A percentile compares a stretch with the other conserved stretches of the same genome.
Conservation (phyloP, 2,888 invertebrate species). For the Chorisops tibialis region DNA sequence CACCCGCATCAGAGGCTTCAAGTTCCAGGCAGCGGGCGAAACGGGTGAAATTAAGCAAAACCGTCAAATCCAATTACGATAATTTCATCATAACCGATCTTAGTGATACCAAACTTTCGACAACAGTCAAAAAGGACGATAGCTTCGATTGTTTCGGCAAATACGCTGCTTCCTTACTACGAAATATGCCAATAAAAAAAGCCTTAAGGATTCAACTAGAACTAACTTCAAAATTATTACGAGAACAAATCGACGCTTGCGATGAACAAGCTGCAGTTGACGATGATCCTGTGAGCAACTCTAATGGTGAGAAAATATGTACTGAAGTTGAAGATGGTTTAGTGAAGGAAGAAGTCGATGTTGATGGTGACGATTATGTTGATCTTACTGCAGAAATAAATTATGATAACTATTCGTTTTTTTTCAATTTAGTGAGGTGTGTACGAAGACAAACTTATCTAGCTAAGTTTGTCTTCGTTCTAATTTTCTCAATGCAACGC, state of each 20-base stretch:
- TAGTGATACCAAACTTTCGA: background rate
- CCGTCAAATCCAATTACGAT: background rate
- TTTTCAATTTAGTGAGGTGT: slow-evolving; percentile 2
- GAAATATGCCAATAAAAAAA: background rate
- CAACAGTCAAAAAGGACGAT: background rate
- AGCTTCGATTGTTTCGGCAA: slow-evolving; percentile 14
- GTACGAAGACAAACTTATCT: no score
- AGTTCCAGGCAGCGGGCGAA: background rate
- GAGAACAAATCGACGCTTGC: background rate
- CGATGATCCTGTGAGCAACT: no score
- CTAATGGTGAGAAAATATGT: no score
- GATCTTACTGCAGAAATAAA: slow-evolving; percentile 18
- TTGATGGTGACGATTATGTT: slow-evolving; percentile 1
- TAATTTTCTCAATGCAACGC: no score
- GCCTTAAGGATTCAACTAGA: background rate
- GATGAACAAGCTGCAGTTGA: background rate
- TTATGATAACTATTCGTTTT: slow-evolving; percentile 2
- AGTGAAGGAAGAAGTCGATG: background rate
- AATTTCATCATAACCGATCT: background rate
- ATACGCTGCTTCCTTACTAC: slow-evolving; percentile 13
- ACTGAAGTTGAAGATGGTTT: background rate
- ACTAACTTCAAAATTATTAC: background rate
- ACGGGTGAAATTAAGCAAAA: background rate
- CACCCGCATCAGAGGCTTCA: no score
- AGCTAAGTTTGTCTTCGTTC: no score